phyloP scores from a whole-genome alignment of 2,113 vertebrate species.

The Cyrtonyx montezumae region DNA sequence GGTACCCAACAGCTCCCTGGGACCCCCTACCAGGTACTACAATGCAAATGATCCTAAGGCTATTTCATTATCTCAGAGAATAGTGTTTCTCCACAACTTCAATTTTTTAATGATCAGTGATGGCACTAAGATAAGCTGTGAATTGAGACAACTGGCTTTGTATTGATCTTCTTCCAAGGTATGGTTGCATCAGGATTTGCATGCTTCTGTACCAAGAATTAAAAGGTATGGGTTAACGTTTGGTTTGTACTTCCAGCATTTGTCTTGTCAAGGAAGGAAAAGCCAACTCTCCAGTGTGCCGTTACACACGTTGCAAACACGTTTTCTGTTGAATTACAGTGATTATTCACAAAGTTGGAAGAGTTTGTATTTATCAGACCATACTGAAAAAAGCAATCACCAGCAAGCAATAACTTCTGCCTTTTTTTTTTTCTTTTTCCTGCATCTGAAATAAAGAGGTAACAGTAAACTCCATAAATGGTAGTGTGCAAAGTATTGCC shows the following conservation, averaged over 20 bases:
- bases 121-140: not conserved
- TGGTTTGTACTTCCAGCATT: not conserved
- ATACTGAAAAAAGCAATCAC: not conserved
- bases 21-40: not conserved
- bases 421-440: not conserved
- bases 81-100: not conserved
- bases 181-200: not conserved
- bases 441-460: not conserved
- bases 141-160: not conserved
- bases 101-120: not conserved
- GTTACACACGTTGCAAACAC: rapidly evolving
- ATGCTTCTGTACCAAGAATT: not conserved
- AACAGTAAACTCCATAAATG: not conserved
- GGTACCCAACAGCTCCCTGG: not conserved
- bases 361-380: not conserved
- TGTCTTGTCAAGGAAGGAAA: not conserved
- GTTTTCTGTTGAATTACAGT: not conserved
- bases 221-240: not conserved
- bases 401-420: not conserved
- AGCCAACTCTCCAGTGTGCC: not conserved
- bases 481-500: not conserved
- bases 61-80: not conserved
- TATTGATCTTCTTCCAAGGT: not conserved
- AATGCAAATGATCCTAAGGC: not conserved
- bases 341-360: not conserved